Evolutionary conservation across 1,140 invertebrate genomes (phyloP).

Genomic region (Procambarus clarkii): DNA sequence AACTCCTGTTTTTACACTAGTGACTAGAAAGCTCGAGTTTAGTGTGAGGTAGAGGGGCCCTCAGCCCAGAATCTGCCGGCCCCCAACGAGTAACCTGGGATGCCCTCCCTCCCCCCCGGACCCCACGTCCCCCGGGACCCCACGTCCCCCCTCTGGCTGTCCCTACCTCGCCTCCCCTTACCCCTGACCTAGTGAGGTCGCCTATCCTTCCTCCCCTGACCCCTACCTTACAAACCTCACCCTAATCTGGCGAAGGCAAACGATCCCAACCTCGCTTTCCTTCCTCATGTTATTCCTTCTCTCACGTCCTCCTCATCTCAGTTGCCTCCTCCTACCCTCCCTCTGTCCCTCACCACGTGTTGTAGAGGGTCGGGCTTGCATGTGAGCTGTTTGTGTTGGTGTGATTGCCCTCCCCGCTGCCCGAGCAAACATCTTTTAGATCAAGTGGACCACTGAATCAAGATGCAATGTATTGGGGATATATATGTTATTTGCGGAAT

Average conservation of each 20-base stretch:
- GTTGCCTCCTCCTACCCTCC: too few relatives aligned
- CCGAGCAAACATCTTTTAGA: too few relatives aligned
- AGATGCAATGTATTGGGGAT: too few relatives aligned
- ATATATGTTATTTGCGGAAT: too few relatives aligned
- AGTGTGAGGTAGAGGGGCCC: neutral
- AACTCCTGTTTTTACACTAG: constrained; percentile 4
- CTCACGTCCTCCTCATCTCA: too few relatives aligned
- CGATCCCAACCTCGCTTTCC: too few relatives aligned
- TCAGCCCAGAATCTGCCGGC: neutral
- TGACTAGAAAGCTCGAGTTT: neutral
- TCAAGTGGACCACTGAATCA: too few relatives aligned
- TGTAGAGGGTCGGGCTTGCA: neutral
- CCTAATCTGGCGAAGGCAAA: too few relatives aligned
- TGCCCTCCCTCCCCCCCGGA: neutral
- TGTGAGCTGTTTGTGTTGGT: neutral
- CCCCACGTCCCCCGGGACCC: neutral
- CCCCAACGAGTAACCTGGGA: neutral
- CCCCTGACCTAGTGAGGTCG: neutral
- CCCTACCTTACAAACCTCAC: too few relatives aligned
- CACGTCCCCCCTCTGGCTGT: neutral
- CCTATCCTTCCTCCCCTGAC: too few relatives aligned
- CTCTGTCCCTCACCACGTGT: neutral
- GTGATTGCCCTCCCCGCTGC: neutral
- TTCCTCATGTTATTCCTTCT: too few relatives aligned
- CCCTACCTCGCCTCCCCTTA: neutral